Evolutionary conservation across 2,888 invertebrate genomes (phyloP).

Genomic region (Beris chalybata): DNA sequence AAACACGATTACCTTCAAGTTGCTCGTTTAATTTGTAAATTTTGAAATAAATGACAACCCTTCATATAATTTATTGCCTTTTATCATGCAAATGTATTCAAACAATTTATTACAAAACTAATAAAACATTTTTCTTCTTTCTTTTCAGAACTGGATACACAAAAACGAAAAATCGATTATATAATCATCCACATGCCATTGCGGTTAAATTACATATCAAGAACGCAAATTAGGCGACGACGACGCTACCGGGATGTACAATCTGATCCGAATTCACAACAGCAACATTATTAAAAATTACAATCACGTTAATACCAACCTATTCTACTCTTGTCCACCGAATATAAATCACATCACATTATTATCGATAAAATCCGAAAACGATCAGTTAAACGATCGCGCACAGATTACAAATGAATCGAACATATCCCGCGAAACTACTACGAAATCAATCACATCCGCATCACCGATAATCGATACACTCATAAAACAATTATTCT

Average conservation of each 20-base stretch:
- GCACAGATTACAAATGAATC: conserved; percentile 17
- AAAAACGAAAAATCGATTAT: conserved; percentile 7
- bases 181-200: conserved; percentile 19
- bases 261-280: conserved; percentile 4
- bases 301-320: conserved; percentile 1
- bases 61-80: neutral
- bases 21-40: neutral
- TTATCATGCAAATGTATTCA: neutral
- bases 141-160: conserved; percentile 12
- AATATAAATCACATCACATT: conserved; percentile 16
- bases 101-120: neutral
- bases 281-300: conserved; percentile 4
- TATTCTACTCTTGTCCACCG: conserved; percentile 18
- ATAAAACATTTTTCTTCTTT: conserved; percentile 6
- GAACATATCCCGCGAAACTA: conserved; percentile 13
- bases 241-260: conserved; percentile 27
- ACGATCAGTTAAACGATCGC: conserved; percentile 10
- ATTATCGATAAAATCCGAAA: conserved; percentile 1
- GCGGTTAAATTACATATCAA: conserved; percentile 27
- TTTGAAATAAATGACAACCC: conserved; percentile 2
- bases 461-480: conserved; percentile 15
- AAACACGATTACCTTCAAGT: no score
- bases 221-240: conserved; percentile 16
- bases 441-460: conserved; percentile 13
- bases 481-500: conserved; percentile 16